Evolutionary conservation across 2,888 invertebrate genomes (phyloP).

Genomic region (Pilophorus perplexus): DNA sequence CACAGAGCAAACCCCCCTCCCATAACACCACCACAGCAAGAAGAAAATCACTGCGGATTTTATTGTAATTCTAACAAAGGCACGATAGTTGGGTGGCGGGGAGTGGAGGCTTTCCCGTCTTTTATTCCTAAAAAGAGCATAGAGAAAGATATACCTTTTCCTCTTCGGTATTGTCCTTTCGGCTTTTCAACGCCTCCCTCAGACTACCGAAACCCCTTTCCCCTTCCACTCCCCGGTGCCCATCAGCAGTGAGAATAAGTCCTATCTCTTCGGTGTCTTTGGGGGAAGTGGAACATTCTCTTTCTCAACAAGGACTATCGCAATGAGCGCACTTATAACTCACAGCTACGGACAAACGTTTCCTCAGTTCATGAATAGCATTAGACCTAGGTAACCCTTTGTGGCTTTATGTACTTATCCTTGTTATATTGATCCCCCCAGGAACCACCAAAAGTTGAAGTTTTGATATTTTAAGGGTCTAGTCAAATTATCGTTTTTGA

Average conservation of each 20-base stretch:
- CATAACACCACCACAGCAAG: no score
- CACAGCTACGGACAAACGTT: constrained; percentile 8
- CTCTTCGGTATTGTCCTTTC: constrained; percentile 28
- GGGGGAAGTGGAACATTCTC: background rate
- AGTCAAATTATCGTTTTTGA: no score
- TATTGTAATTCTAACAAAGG: constrained; percentile 40
- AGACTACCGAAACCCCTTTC: background rate
- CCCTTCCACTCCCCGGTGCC: background rate
- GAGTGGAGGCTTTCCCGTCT: constrained; percentile 4
- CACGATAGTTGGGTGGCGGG: background rate
- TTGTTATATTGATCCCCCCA: no score
- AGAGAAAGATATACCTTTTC: constrained; percentile 36
- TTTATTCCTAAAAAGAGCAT: constrained; percentile 9
- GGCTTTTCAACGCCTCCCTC: background rate
- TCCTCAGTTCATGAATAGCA: constrained; percentile 9
- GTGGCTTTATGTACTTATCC: constrained; percentile 2
- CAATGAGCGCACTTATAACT: constrained; percentile 18
- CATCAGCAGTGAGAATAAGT: background rate
- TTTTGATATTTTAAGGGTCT: no score
- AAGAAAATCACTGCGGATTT: constrained; percentile 37
- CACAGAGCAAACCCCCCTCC: constrained; percentile 23
- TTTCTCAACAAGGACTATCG: constrained; percentile 1
- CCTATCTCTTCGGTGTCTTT: background rate
- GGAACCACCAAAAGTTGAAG: no score
- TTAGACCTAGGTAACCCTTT: constrained; percentile 8